Evolutionary conservation across 2,888 invertebrate species (phyloP).

Genomic region (Halocaridina rubra): DNA sequence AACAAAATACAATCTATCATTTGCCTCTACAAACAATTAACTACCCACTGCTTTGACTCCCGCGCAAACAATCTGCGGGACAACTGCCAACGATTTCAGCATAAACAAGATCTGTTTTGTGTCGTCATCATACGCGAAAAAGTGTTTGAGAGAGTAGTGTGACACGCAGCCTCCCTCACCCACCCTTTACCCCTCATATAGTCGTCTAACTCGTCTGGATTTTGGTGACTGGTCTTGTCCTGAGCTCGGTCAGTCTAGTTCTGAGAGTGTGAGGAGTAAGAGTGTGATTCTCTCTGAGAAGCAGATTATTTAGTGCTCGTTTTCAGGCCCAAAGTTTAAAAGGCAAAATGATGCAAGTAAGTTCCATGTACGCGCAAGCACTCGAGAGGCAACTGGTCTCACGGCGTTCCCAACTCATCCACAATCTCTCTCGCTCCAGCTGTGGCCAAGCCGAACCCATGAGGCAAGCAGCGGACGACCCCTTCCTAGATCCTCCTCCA

Average conservation of each 20-base stretch:
- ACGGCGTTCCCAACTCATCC: slow-evolving; percentile 50
- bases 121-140: too few relatives aligned
- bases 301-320: background rate
- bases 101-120: too few relatives aligned
- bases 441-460: slow-evolving; percentile 43
- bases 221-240: background rate
- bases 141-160: too few relatives aligned
- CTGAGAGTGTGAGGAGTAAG: background rate
- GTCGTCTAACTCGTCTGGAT: too few relatives aligned
- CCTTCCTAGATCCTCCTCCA: slow-evolving; percentile 31
- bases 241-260: background rate
- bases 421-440: slow-evolving; percentile 51
- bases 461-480: slow-evolving; percentile 32
- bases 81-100: too few relatives aligned
- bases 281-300: background rate
- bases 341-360: slow-evolving; percentile 58
- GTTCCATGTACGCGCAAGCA: slow-evolving; percentile 58
- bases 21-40: too few relatives aligned
- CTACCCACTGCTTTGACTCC: too few relatives aligned
- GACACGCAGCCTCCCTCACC: too few relatives aligned
- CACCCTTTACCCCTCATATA: too few relatives aligned
- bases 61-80: too few relatives aligned
- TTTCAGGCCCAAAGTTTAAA: background rate
- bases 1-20: too few relatives aligned
- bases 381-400: slow-evolving; percentile 60